phyloP scores from a whole-genome alignment of 30 jellyfish, hydroid and myxozoan genomes.

The Aurelia aurita complex sp. Pacific region DNA sequence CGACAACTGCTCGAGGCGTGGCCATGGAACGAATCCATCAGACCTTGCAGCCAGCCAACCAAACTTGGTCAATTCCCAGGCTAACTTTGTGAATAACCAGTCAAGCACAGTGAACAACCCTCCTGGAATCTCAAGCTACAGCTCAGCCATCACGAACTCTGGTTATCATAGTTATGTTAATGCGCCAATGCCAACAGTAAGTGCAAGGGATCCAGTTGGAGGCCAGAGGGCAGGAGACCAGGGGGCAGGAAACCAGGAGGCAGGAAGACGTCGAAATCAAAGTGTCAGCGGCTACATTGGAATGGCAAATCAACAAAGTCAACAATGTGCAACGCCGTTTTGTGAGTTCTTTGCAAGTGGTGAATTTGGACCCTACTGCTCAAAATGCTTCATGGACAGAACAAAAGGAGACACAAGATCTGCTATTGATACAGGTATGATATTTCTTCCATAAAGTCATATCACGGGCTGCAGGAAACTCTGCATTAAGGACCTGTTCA shows the following conservation, averaged over 20 bases:
- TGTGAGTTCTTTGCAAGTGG: conserved; percentile 75
- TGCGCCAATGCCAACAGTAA: neutral
- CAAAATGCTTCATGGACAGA: conserved; percentile 74
- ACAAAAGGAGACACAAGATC: conserved; percentile 51
- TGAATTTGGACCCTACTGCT: conserved; percentile 76
- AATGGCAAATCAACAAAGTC: neutral
- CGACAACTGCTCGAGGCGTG: conserved; percentile 30
- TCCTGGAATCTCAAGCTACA: neutral
- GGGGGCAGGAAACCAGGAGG: neutral
- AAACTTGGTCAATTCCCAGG: too few relatives aligned
- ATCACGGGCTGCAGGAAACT: too few relatives aligned
- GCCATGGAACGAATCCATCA: neutral
- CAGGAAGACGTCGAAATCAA: neutral
- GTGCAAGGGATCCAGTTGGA: conserved; percentile 31
- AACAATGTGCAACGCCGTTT: conserved; percentile 34
- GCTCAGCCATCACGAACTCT: too few relatives aligned
- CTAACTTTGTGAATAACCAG: too few relatives aligned
- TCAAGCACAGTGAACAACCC: neutral
- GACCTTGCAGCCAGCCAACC: neutral
- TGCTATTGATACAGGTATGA: too few relatives aligned
- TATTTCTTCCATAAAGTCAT: too few relatives aligned
- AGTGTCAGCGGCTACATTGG: neutral
- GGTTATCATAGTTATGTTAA: conserved; percentile 5
- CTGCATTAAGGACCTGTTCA: too few relatives aligned
- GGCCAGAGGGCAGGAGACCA: conserved; percentile 5